Base-by-base conservation (phyloP, 2,797 vertebrate species). In the Phrynocephalus forsythii region DNA sequence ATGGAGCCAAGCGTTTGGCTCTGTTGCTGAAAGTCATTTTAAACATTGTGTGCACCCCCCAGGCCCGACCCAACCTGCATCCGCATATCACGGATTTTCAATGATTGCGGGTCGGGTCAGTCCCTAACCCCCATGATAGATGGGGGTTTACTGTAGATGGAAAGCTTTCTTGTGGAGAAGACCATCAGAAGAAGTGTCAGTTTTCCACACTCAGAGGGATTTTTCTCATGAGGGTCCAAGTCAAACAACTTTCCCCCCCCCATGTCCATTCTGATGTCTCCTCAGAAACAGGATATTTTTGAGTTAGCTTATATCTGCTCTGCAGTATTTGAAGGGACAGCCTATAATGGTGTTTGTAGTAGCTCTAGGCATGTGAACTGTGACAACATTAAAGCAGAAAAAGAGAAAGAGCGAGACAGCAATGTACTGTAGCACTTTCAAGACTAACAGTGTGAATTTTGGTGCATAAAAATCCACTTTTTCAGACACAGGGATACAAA, bases 251-350 rank as follows among this genome's bases (percentile, higher is more conserved):
- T 50, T 75, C 18, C 13, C 72, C 72, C 60, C 1, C 3, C n/a
- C n/a, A n/a, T 60, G 16, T 68, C 18, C 26, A 60, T 87, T 83
- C 66, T 83, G 75, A 78, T 83, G 78, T 60, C 18, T 28, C 30
- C 69, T 78, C 66, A 71, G 24, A 81, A 73, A 26, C 6, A 50
- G 56, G 52, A 48, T 73, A 68, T 63, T 66, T n/a, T 20, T 66
- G 30, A 68, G 18, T 60, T 56, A 24, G 18, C 5, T 60, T 68
- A 18, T 72, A 24, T 22, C 22, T 48, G 18, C 48, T 76, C 4
- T 33, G 6, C 16, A 30, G 9, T 52, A 48, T 44, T 18, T 75
- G 9, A 22, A 83, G 82, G 30, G 11, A 56, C 50, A 24, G 1
- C 22, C 6, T 7, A 10, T 22, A 44, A 15, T 22, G 72, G 13